Evolutionary conservation across 2,888 invertebrate genomes (phyloP).

Genomic region (Nipponacmea schrenckii): DNA sequence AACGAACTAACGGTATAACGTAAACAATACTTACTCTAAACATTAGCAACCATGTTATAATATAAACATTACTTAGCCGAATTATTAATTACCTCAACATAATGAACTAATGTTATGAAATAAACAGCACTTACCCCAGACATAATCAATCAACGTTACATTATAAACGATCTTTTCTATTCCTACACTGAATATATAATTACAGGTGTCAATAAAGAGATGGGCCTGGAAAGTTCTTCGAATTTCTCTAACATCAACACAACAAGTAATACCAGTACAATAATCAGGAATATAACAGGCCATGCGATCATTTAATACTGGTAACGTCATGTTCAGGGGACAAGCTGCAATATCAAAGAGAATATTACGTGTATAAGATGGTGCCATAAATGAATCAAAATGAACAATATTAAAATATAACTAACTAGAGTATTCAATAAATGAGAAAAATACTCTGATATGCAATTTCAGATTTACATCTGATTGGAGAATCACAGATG

Average conservation of each 20-base stretch:
- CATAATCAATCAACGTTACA: slow-evolving; percentile 29
- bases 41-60: too few species aligned
- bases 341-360: slow-evolving; percentile 18
- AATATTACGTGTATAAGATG: neutral
- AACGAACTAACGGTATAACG: too few species aligned
- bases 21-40: too few species aligned
- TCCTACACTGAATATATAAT: slow-evolving; percentile 28
- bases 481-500: too few species aligned
- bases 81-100: too few species aligned
- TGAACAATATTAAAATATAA: too few species aligned
- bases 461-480: too few species aligned
- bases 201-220: slow-evolving; percentile 27
- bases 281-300: slow-evolving; percentile 25
- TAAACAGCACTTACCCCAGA: slow-evolving; percentile 26
- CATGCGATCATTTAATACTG: slow-evolving; percentile 12
- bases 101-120: too few species aligned
- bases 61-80: too few species aligned
- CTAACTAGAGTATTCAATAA: too few species aligned
- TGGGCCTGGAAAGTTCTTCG: slow-evolving; percentile 19
- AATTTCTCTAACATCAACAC: slow-evolving; percentile 20
- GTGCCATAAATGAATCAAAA: neutral
- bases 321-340: slow-evolving; percentile 19
- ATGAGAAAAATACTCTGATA: too few species aligned
- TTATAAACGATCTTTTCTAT: slow-evolving; percentile 28
- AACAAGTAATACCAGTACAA: slow-evolving; percentile 35